Evolutionary conservation across 2,888 invertebrate species (phyloP), one percentile per base, ranked within the genome.

Genomic region (Augochlorella aurata): DNA sequence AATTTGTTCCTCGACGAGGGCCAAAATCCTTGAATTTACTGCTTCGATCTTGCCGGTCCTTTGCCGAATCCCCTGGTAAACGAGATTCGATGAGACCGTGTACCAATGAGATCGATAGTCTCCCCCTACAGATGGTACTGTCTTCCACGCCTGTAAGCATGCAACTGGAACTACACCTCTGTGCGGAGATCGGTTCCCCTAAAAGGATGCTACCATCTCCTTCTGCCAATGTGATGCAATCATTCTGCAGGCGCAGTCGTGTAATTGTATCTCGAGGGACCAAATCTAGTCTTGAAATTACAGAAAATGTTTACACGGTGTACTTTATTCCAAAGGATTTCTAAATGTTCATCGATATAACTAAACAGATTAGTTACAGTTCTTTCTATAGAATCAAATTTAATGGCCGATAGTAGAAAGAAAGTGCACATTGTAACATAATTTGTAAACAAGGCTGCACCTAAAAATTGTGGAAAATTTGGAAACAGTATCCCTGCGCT

Each of bases 31-130:
- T 74, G 84, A 88, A 90, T 88, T 89, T 87, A 86, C 85, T 85
- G 85, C 85, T 79, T 86, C 83, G 89, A 90, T 89, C 87, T 85
- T 81, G 75, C 76, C 67, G 81, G 80, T 81, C 87, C 87, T 88
- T 73, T 82, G 83, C 83, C 83, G 86, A 87, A 88, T 88, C 87
- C 88, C 76, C 74, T 79, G 80, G 85, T 88, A 89, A 90, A 89
- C 89, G 89, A 89, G 87, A 88, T 90, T 89, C 88, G 89, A 90
- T 87, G 89, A 86, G 88, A 88, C 82, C 88, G 80, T 84, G 88
- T 90, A 87, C 85, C 87, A 86, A 85, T 81, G 86, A 87, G 87
- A 86, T 87, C 82, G 88, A 89, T 88, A 87, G 87, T 86, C 84
- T 81, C 81, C 75, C 77, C 81, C 87, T 85, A 73, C 85, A 80